A percentile compares a stretch with the other conserved stretches of the same genome.
These are phyloP conservation scores for Ceratina australensis DNA, from an alignment of 1,140 invertebrate genomes.

Conservation along the genomic window DNA sequence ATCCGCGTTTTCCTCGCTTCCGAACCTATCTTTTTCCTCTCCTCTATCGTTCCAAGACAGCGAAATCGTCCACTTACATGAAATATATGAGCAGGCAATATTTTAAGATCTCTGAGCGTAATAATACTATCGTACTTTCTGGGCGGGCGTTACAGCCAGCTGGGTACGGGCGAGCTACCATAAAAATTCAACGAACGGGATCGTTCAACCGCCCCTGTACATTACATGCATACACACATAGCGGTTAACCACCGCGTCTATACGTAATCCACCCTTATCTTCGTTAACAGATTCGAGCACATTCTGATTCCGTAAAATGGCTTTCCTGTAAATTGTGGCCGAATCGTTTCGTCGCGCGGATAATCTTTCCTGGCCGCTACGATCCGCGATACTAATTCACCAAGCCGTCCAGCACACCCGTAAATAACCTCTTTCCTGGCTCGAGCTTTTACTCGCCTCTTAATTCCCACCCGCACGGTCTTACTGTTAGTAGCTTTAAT, in stretches of 20 bases:
- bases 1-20: not conserved
- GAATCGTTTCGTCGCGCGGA: constrained; percentile 14
- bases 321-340: constrained; percentile 33
- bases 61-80: constrained; percentile 62
- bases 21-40: not conserved
- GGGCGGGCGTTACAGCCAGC: constrained; percentile 56
- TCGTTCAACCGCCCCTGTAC: constrained; percentile 42
- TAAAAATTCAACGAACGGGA: constrained; percentile 66
- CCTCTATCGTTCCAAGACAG: constrained; percentile 28
- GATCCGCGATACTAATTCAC: constrained; percentile 17
- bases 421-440: not conserved
- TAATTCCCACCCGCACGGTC: not conserved
- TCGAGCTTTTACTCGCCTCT: not conserved
- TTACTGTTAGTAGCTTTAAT: too few species aligned
- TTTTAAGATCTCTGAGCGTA: constrained; percentile 61
- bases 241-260: constrained; percentile 53
- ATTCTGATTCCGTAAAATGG: constrained; percentile 39
- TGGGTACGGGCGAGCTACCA: constrained; percentile 59
- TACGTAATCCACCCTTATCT: constrained; percentile 56
- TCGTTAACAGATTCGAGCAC: constrained; percentile 48
- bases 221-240: constrained; percentile 29
- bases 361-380: constrained; percentile 19
- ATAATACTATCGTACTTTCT: constrained; percentile 61
- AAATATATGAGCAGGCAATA: constrained; percentile 59
- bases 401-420: not conserved